These are phyloP conservation scores for Kryptolebias ocellatus DNA, from an alignment of 2,797 vertebrate species.

Conservation along the genomic window DNA sequence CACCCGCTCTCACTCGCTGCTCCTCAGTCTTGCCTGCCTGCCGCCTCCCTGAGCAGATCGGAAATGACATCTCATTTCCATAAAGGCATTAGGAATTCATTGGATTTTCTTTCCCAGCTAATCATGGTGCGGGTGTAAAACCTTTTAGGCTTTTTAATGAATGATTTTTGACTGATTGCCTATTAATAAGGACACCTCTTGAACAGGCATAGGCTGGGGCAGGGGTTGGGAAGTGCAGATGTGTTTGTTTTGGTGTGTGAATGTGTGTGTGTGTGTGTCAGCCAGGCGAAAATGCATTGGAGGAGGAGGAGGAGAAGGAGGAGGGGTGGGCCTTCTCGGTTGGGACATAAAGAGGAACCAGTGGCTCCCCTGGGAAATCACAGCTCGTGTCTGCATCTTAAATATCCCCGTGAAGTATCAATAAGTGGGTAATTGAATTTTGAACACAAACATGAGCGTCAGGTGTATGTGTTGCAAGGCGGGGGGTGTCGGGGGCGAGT, in stretches of 20 bases:
- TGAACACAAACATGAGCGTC: conserved; percentile 99
- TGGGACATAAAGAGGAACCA: conserved; percentile 99
- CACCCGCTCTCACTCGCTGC: conserved; percentile 39
- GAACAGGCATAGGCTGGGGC: conserved; percentile 88
- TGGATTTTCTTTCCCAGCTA: conserved; percentile 96
- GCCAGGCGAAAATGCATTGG: conserved; percentile 72
- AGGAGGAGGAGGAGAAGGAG: conserved; percentile 66
- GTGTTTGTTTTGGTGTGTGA: conserved; percentile 76
- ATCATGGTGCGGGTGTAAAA: conserved; percentile 96
- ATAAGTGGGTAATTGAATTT: conserved; percentile 99
- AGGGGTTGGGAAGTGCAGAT: conserved; percentile 74
- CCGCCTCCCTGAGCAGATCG: conserved; percentile 91
- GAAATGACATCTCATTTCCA: conserved; percentile 98
- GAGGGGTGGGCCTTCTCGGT: conserved; percentile 80
- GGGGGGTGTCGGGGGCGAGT: conserved; percentile 23
- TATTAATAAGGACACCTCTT: conserved; percentile 99
- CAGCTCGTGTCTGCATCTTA: conserved; percentile 99
- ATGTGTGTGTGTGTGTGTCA: conserved; percentile 61
- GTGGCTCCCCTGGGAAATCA: conserved; percentile 99
- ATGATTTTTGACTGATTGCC: conserved; percentile 99
- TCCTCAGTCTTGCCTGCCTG: conserved; percentile 70
- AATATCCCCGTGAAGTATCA: conserved; percentile 99
- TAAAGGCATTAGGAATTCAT: conserved; percentile 99
- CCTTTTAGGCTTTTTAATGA: conserved; percentile 99
- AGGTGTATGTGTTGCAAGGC: conserved; percentile 88